phyloP scores from a whole-genome alignment of 2,888 invertebrate genomes.

The Reticulitermes lucifugus region DNA sequence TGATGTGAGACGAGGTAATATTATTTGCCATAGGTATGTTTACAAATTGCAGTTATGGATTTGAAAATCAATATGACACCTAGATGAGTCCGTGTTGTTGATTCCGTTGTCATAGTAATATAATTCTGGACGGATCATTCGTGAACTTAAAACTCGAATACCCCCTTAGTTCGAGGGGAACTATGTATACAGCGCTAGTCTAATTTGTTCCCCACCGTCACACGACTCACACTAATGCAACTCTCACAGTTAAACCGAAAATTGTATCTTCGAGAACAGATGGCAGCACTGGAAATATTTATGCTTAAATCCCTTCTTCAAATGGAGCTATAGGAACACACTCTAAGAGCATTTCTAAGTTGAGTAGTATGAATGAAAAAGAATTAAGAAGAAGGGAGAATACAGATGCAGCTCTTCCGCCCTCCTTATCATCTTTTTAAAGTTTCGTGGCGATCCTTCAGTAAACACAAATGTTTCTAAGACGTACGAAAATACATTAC shows the following conservation, averaged over 20 bases:
- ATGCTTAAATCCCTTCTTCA: too few species aligned
- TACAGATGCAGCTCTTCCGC: too few species aligned
- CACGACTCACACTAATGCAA: background rate
- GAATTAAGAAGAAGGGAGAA: too few species aligned
- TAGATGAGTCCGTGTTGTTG: constrained; percentile 13
- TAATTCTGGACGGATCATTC: constrained; percentile 14
- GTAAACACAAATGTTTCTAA: too few species aligned
- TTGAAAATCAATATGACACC: constrained; percentile 20
- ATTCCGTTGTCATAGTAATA: constrained; percentile 34
- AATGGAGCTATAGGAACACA: too few species aligned
- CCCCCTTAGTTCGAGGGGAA: background rate
- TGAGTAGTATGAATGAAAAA: too few species aligned
- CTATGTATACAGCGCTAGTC: background rate
- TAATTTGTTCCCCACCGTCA: background rate
- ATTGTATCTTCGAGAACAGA: background rate
- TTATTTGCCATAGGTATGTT: background rate
- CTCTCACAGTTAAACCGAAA: background rate
- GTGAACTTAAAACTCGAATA: constrained; percentile 5
- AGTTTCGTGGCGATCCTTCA: too few species aligned
- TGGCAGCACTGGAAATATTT: background rate
- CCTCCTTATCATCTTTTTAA: too few species aligned
- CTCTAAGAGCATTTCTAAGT: too few species aligned
- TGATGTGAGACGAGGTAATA: background rate
- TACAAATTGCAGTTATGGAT: background rate
- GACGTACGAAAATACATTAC: too few species aligned